Conservation (phyloP, 2,797 vertebrate genomes). For the Carduelis carduelis region DNA sequence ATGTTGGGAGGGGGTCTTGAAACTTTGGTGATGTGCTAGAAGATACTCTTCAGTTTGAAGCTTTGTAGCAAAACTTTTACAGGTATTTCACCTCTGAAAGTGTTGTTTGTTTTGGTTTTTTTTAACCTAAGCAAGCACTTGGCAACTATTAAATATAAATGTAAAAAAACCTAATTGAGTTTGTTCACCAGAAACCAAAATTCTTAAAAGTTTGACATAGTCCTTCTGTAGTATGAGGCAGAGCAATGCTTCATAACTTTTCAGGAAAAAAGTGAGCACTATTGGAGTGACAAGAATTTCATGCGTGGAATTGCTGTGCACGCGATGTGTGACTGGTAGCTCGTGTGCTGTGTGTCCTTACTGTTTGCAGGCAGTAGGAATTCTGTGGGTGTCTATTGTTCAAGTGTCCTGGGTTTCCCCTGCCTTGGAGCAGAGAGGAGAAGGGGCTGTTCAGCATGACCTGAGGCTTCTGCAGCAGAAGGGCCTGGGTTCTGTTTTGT, state of each 20-base stretch:
- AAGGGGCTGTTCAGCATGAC: not conserved
- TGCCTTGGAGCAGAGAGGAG: not conserved
- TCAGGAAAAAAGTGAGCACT: not conserved
- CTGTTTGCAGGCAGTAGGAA: not conserved
- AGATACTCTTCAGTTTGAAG: not conserved
- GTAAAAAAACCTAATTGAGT: not conserved
- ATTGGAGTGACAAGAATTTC: not conserved
- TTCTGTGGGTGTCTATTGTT: not conserved
- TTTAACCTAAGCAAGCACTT: not conserved
- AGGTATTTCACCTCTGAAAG: not conserved
- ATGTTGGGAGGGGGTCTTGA: not conserved
- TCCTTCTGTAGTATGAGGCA: not conserved
- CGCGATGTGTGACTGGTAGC: fast-evolving
- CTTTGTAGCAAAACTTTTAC: not conserved
- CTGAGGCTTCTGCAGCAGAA: not conserved
- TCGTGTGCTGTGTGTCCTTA: fast-evolving
- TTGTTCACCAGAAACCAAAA: not conserved
- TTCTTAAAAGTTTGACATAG: not conserved
- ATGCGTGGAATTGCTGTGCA: not conserved
- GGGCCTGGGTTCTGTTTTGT: not conserved
- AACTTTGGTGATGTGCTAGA: not conserved
- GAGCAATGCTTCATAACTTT: not conserved
- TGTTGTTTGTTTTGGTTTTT: not conserved
- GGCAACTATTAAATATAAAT: not conserved
- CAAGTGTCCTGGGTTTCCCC: not conserved